Evolutionary conservation across 1,140 invertebrate genomes (phyloP), one percentile per base, ranked within the genome.

Genomic region (Globodera ellingtonae): DNA sequence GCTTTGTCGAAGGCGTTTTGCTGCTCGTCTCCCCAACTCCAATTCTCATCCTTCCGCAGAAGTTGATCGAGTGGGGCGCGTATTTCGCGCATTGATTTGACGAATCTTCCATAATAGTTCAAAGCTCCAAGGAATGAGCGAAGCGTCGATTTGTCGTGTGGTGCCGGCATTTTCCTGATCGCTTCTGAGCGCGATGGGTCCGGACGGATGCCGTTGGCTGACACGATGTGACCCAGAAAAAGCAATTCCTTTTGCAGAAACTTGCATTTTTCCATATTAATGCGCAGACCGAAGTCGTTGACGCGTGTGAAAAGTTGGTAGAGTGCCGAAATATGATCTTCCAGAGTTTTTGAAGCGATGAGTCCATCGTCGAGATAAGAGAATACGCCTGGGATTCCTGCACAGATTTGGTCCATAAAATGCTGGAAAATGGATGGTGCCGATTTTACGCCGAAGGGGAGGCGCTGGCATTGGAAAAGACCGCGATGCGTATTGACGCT

Each of bases 371-470:
- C n/a, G n/a, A n/a, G n/a, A n/a, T n/a, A n/a, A n/a, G n/a, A n/a
- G n/a, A n/a, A n/a, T n/a, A n/a, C n/a, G n/a, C 15, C 89, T 66
- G 47, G 79, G 78, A 79, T 69, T 67, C 81, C 84, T 48, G 75
- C 62, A n/a, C 91, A 74, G 2, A 89, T 78, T 81, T 89, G 79
- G 70, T 90, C 89, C 15, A 92, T 59, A 66, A 59, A n/a, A 91
- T 75, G 2, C 89, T 79, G 80, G 88, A 79, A 73, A 88, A 10
- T 92, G 90, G n/a, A 89, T 85, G 91, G 90, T 3, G 91, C 90
- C 44, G 88, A 89, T 81, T 89, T 89, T 6, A 92, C 89, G 7
- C 90, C 91, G 88, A 91, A 92, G 5, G 85, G 88, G 6, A 91
- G 75, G 66, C 89, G 75, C 77, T 90, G 90, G n/a, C n/a, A n/a